Evolutionary conservation across 2,113 vertebrate genomes (phyloP), one percentile per base, ranked within the genome.

Genomic region (Crotophaga sulcirostris): DNA sequence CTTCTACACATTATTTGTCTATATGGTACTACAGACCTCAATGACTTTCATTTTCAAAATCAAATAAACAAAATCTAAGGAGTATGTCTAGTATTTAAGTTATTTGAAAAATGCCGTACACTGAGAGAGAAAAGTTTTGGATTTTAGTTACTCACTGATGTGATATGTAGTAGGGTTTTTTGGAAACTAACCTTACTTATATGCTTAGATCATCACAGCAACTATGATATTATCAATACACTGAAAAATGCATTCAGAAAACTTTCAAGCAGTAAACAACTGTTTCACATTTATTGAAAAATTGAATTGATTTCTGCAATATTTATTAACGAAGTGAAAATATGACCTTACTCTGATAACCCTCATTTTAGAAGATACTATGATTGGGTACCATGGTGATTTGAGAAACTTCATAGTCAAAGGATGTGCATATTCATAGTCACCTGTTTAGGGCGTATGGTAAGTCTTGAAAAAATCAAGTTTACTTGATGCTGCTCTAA

Each of bases 321-420:
- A 21, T 47, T 73, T 77, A n/a, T 62, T 33, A 58, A 18, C 6
- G 36, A 79, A 80, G 52, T 52, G 4, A 51, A 80, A 73, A 29
- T 36, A 51, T 33, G 69, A 4, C 47, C 56, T 70, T 69, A 55
- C 6, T 3, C 5, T 56, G 16, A 52, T 11, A 58, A 13, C 6
- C 2, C 2, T 83, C 12, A 36, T 70, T 79, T 86, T 42, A 62
- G 29, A 62, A 62, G 5, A 2, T 64, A 8, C 3, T 64, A 2
- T 36, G 3, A 1, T 58, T 55, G 10, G 25, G 6, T 66, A 47
- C 2, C 11, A 54, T 0, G 6, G 18, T 54, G 25, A 9, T 55
- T 29, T 63, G 34, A 44, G n/a, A 94, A 59, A 55, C 16, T 64
- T 87, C 28, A 17, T 15, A 62, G 15, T 3, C 12, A 52, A 19